phyloP scores from a whole-genome alignment of 2,888 invertebrate genomes.

The Conistra vaccinii region DNA sequence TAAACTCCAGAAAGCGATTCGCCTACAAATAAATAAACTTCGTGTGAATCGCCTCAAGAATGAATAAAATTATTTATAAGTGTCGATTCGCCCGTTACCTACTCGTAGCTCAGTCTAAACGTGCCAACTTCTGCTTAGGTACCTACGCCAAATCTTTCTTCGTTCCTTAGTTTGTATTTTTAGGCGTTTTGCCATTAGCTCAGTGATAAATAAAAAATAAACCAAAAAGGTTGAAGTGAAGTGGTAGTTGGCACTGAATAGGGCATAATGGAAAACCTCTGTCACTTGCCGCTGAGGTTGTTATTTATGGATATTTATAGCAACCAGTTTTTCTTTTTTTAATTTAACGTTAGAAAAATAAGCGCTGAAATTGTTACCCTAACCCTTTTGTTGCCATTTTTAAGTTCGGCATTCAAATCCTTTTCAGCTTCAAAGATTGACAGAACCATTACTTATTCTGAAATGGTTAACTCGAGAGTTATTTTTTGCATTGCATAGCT shows the following conservation, averaged over 20 bases:
- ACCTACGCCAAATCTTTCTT: neutral
- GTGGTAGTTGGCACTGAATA: slow-evolving; percentile 56
- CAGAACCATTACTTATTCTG: slow-evolving; percentile 1
- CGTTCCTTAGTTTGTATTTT: slow-evolving; percentile 36
- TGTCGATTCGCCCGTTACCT: too few species aligned
- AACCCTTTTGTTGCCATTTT: slow-evolving; percentile 14
- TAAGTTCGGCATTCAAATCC: slow-evolving; percentile 17
- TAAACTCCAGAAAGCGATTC: too few species aligned
- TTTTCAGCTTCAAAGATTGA: slow-evolving; percentile 3
- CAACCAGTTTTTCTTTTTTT: slow-evolving; percentile 43
- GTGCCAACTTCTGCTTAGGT: slow-evolving; percentile 7
- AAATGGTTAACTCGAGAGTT: neutral
- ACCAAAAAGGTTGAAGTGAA: slow-evolving; percentile 47
- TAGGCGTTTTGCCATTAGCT: slow-evolving; percentile 27
- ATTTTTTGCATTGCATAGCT: neutral
- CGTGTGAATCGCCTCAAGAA: too few species aligned
- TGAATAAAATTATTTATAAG: too few species aligned
- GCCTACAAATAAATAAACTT: too few species aligned
- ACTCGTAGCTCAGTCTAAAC: neutral
- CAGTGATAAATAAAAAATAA: slow-evolving; percentile 48
- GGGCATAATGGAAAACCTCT: slow-evolving; percentile 63
- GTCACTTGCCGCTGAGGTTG: slow-evolving; percentile 56
- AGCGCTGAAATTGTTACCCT: slow-evolving; percentile 10
- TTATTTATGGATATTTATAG: slow-evolving; percentile 59
- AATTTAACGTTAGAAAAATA: slow-evolving; percentile 46